Percentiles rank a stretch among this genome's conserved stretches.
Conservation (phyloP, 2,113 vertebrate species). For the Candoia aspera region DNA sequence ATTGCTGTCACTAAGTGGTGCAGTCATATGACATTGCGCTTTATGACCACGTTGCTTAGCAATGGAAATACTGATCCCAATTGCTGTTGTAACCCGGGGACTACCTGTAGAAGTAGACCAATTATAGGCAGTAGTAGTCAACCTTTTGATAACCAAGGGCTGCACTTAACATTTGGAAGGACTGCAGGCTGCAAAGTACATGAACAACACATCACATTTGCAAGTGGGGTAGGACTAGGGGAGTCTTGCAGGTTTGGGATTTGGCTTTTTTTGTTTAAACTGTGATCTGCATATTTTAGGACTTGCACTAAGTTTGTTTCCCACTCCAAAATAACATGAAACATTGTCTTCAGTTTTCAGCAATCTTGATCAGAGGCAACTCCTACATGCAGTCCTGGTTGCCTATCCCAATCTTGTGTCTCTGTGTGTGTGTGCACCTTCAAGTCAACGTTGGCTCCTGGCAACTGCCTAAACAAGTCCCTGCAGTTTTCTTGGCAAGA, state of each 20-base stretch:
- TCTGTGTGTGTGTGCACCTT: background rate
- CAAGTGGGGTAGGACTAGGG: background rate
- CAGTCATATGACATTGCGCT: too few relatives aligned
- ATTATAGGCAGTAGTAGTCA: too few relatives aligned
- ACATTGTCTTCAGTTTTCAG: background rate
- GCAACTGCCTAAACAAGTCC: background rate
- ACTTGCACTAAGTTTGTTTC: background rate
- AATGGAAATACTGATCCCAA: too few relatives aligned
- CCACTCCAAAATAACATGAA: background rate
- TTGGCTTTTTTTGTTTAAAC: background rate
- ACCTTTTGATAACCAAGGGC: too few relatives aligned
- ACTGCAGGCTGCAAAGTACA: too few relatives aligned
- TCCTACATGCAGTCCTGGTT: background rate
- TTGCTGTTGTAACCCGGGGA: too few relatives aligned
- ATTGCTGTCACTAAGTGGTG: too few relatives aligned
- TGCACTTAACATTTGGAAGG: too few relatives aligned
- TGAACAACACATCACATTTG: too few relatives aligned
- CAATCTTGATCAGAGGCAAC: background rate
- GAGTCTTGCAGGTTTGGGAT: background rate
- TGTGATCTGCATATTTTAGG: background rate
- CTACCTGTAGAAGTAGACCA: too few relatives aligned
- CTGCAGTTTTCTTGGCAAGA: background rate
- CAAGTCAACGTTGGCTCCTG: background rate
- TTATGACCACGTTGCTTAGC: too few relatives aligned
- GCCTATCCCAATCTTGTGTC: background rate